phyloP scores from a whole-genome alignment of 1,140 invertebrate species.

The Penaeus chinensis region DNA sequence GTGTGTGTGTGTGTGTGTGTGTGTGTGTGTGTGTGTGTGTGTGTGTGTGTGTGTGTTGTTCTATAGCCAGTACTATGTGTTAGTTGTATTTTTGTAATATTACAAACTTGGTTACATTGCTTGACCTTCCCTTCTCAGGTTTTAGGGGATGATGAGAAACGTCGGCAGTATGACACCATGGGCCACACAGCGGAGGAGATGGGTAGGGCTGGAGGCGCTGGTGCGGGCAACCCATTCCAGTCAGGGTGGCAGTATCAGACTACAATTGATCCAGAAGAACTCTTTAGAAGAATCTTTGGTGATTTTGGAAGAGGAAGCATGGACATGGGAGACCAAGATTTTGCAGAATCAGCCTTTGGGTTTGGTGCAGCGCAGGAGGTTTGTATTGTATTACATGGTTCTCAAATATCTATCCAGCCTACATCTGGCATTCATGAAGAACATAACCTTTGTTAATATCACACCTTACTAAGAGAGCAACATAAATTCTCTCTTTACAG shows the following conservation, averaged over 20 bases:
- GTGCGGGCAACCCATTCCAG: slow-evolving; percentile 72
- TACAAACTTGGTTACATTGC: no score
- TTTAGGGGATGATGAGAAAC: slow-evolving; percentile 90
- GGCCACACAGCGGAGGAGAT: slow-evolving; percentile 89
- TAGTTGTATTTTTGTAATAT: no score
- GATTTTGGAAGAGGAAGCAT: slow-evolving; percentile 63
- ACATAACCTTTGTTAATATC: no score
- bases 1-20: no score
- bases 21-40: no score
- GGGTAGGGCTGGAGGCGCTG: slow-evolving; percentile 74
- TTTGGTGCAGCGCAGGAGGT: slow-evolving; percentile 93
- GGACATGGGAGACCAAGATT: slow-evolving; percentile 77
- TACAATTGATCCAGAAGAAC: slow-evolving; percentile 92
- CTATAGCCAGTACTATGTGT: no score
- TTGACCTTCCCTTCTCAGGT: slow-evolving; percentile 72
- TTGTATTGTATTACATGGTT: slow-evolving; percentile 56
- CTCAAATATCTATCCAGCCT: no score
- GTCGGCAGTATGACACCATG: slow-evolving; percentile 93
- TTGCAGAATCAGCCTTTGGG: slow-evolving; percentile 86
- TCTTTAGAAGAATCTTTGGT: slow-evolving; percentile 80
- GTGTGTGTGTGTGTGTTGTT: no score
- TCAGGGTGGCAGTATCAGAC: slow-evolving; percentile 87
- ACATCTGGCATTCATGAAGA: no score
- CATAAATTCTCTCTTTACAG: slow-evolving; percentile 63
- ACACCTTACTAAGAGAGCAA: no score